Evolutionary conservation across 2,888 invertebrate species (phyloP).

Genomic region (Melieria crassipennis): DNA sequence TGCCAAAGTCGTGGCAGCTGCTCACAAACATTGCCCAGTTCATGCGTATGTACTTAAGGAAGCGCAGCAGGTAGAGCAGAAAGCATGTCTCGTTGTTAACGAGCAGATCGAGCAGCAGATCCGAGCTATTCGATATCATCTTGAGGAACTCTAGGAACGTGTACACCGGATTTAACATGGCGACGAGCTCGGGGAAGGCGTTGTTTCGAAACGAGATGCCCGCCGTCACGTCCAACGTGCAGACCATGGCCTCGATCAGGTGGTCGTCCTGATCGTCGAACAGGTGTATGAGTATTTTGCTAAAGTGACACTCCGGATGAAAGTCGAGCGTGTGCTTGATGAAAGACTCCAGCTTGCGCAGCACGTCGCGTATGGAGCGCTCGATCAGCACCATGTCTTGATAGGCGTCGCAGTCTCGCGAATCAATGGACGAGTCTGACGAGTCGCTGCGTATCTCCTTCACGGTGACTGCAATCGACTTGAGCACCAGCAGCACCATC

Average conservation of each 20-base stretch:
- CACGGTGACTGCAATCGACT: slow-evolving; percentile 89
- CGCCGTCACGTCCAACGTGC: slow-evolving; percentile 86
- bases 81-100: slow-evolving; percentile 93
- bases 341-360: slow-evolving; percentile 83
- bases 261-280: slow-evolving; percentile 93
- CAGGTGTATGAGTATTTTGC: slow-evolving; percentile 87
- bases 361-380: slow-evolving; percentile 83
- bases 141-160: slow-evolving; percentile 89
- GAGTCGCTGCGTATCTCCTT: slow-evolving; percentile 90
- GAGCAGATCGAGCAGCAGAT: slow-evolving; percentile 83
- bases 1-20: slow-evolving; percentile 74
- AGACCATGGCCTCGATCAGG: slow-evolving; percentile 91
- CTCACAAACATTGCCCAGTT: slow-evolving; percentile 86
- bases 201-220: slow-evolving; percentile 85
- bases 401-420: slow-evolving; percentile 85
- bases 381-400: slow-evolving; percentile 91
- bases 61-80: slow-evolving; percentile 82
- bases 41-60: slow-evolving; percentile 83
- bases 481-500: slow-evolving; percentile 85
- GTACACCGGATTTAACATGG: slow-evolving; percentile 84
- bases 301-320: slow-evolving; percentile 87
- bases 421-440: slow-evolving; percentile 84
- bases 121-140: slow-evolving; percentile 83
- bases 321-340: slow-evolving; percentile 84
- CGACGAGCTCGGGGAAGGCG: slow-evolving; percentile 80